These are phyloP conservation scores for Vanessa atalanta DNA, from an alignment of 1,140 invertebrate species.

Conservation along the genomic window DNA sequence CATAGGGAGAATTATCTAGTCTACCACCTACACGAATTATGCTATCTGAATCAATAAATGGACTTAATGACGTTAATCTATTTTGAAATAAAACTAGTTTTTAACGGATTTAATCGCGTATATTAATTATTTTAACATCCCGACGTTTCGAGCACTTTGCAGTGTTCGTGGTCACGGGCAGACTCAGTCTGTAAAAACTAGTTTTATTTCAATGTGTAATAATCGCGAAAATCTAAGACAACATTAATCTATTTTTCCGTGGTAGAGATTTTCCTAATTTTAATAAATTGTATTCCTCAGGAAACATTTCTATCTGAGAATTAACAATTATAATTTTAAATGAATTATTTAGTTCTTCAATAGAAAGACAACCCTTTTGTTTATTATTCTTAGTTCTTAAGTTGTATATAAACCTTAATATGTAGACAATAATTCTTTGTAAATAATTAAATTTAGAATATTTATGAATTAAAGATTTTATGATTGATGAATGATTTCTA, in stretches of 20 bases:
- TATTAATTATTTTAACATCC: no score
- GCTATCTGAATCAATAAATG: slow-evolving; percentile 34
- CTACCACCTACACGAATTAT: slow-evolving; percentile 41
- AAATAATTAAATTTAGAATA: background rate
- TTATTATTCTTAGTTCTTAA: slow-evolving; percentile 15
- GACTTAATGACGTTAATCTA: slow-evolving; percentile 25
- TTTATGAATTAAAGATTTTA: no score
- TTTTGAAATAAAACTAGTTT: slow-evolving; percentile 25
- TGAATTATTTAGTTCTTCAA: slow-evolving; percentile 8
- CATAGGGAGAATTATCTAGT: slow-evolving; percentile 41
- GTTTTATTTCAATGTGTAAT: no score
- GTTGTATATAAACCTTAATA: slow-evolving; percentile 15
- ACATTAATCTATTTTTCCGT: no score
- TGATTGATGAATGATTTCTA: no score
- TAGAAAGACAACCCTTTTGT: background rate
- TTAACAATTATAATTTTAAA: slow-evolving; percentile 13
- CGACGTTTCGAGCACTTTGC: no score
- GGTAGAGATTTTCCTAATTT: no score
- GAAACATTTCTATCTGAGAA: slow-evolving; percentile 14
- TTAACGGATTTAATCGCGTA: no score
- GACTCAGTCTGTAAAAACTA: no score
- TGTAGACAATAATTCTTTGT: slow-evolving; percentile 1
- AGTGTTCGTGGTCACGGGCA: no score
- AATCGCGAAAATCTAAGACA: no score
- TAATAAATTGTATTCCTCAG: slow-evolving; percentile 23